These are phyloP conservation scores for Narcine bancroftii DNA, from an alignment of 2,113 vertebrate species.

Conservation along the genomic window DNA sequence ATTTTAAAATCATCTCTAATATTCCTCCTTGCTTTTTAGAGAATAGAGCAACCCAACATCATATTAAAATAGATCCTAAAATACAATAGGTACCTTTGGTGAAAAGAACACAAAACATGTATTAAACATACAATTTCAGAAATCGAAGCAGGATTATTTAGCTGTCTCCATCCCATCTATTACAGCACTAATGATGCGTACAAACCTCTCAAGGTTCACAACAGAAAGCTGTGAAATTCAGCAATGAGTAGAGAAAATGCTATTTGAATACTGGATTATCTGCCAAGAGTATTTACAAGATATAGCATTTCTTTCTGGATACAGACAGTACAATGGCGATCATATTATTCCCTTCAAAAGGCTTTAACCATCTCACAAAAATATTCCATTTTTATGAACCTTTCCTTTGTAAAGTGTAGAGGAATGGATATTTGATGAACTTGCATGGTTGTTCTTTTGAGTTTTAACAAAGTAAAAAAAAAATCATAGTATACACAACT, in stretches of 20 bases:
- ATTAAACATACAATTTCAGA: conserved; percentile 23
- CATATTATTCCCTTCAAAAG: neutral
- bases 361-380: neutral
- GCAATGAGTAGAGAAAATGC: neutral
- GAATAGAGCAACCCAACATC: conserved; percentile 14
- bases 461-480: conserved; percentile 6
- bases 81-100: neutral
- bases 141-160: conserved; percentile 24
- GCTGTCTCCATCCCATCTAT: conserved; percentile 13
- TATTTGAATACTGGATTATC: neutral
- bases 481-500: too few species aligned
- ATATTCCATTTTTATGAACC: neutral
- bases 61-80: neutral
- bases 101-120: neutral
- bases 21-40: neutral
- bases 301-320: neutral
- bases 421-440: neutral
- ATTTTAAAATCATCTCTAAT: conserved; percentile 12
- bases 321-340: neutral
- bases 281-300: neutral
- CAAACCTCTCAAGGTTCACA: neutral
- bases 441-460: neutral
- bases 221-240: neutral
- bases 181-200: neutral
- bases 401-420: neutral